phyloP scores from a whole-genome alignment of 2,113 vertebrate genomes.

The Charadrius vociferus region DNA sequence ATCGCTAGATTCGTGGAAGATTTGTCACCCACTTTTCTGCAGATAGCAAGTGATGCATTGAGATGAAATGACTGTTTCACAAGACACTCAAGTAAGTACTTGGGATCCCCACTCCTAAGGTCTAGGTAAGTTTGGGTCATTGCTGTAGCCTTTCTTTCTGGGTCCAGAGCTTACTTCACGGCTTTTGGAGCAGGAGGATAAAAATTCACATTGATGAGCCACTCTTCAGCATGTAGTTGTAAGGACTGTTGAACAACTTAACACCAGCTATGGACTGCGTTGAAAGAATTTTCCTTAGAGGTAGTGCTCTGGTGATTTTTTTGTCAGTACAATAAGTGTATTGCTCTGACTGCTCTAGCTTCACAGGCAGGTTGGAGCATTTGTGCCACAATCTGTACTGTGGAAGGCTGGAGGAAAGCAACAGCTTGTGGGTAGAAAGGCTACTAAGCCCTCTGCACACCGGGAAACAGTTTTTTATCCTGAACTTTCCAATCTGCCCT shows the following conservation, averaged over 20 bases:
- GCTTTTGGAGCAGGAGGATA: background rate
- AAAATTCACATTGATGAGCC: background rate
- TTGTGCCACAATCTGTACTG: slow-evolving; percentile 66
- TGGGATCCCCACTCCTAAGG: background rate
- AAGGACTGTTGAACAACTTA: background rate
- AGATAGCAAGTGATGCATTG: background rate
- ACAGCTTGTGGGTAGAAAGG: slow-evolving; percentile 67
- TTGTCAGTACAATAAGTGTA: slow-evolving; percentile 36
- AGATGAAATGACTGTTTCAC: background rate
- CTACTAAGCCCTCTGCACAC: slow-evolving; percentile 57
- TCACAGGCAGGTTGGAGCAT: slow-evolving; percentile 61
- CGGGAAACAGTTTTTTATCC: slow-evolving; percentile 52
- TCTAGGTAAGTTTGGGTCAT: background rate
- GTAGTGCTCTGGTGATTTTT: slow-evolving; percentile 9
- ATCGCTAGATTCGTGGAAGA: background rate
- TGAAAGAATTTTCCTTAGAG: slow-evolving; percentile 9
- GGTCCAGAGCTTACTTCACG: background rate
- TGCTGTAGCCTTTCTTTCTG: background rate
- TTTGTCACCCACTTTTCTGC: background rate
- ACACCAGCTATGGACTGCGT: background rate
- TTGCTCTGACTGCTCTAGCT: slow-evolving; percentile 44
- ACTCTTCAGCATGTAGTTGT: background rate
- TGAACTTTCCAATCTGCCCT: slow-evolving; percentile 62
- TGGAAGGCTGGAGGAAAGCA: slow-evolving; percentile 58
- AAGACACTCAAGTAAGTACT: background rate